Evolutionary conservation across 2,113 vertebrate species (phyloP).

Genomic region (Triplophysa siluroides): DNA sequence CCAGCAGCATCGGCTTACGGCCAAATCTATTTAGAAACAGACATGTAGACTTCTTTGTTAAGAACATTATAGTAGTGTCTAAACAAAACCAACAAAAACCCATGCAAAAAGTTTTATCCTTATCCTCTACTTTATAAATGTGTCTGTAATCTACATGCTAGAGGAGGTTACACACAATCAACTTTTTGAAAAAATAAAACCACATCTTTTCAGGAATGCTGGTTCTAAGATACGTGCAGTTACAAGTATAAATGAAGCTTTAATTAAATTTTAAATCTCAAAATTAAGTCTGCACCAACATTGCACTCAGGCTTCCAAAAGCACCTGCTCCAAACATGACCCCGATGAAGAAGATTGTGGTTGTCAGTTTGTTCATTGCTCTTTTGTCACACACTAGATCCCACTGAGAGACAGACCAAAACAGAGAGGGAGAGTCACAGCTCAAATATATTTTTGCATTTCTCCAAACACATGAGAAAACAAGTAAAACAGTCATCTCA

Average conservation of each 20-base stretch:
- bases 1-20: slow-evolving; percentile 68
- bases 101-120: no score
- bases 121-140: neutral
- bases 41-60: neutral
- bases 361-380: slow-evolving; percentile 73
- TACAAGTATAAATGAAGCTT: neutral
- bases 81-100: no score
- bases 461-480: neutral
- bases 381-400: slow-evolving; percentile 80
- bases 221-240: no score
- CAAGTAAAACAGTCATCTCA: slow-evolving; percentile 56
- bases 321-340: slow-evolving; percentile 79
- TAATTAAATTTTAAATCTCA: neutral
- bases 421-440: neutral
- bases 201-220: no score
- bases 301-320: slow-evolving; percentile 79
- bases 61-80: neutral
- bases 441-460: no score
- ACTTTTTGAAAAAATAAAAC: no score
- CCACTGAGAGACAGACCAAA: slow-evolving; percentile 69
- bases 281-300: slow-evolving; percentile 18
- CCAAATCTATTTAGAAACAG: slow-evolving; percentile 63
- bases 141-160: neutral
- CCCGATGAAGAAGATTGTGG: slow-evolving; percentile 84
- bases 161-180: no score